Evolutionary conservation across 92 coral and sea anemone genomes (phyloP).

Genomic region (Anthopleura xanthogrammica): DNA sequence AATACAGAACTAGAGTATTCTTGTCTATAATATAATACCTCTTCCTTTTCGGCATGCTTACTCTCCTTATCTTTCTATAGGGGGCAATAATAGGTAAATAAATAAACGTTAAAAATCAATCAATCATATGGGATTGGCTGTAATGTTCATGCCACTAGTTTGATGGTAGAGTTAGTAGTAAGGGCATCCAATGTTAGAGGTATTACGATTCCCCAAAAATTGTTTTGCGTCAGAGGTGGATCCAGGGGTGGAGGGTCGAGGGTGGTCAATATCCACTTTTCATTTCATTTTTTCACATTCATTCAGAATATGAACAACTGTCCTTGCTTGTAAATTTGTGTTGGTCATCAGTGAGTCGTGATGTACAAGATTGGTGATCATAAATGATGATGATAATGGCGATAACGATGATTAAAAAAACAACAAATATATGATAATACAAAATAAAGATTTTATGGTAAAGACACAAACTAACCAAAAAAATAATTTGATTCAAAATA

Average conservation of each 20-base stretch:
- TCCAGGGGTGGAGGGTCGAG: no score
- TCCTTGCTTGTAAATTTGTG: no score
- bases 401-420: background rate
- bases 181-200: background rate
- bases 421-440: no score
- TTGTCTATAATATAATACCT: slow-evolving; percentile 26
- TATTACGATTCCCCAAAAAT: background rate
- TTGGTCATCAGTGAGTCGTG: no score
- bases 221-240: no score
- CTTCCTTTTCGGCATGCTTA: slow-evolving; percentile 51
- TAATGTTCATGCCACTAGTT: background rate
- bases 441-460: background rate
- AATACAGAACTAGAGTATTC: background rate
- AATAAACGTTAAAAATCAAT: background rate
- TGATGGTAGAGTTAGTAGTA: background rate
- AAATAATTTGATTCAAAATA: background rate
- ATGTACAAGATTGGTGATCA: no score
- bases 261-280: no score
- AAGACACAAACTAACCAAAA: background rate
- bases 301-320: no score
- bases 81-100: background rate
- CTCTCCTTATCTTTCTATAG: slow-evolving; percentile 72
- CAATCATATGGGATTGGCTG: background rate
- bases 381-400: background rate
- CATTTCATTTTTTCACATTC: no score